Evolutionary conservation across 2,888 invertebrate species (phyloP).

Genomic region (Busseola fusca): DNA sequence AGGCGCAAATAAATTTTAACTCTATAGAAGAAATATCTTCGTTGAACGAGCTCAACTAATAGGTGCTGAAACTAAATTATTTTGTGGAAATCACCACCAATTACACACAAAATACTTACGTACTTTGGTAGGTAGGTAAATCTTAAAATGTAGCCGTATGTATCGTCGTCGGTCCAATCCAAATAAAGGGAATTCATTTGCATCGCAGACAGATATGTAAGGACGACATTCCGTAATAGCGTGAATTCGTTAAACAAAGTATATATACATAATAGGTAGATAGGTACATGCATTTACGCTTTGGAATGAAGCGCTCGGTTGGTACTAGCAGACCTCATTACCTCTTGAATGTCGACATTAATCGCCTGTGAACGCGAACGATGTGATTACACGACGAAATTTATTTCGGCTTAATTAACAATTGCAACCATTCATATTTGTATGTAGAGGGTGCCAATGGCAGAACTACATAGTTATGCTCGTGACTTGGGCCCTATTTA

Average conservation of each 20-base stretch:
- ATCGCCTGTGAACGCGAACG: slow-evolving; percentile 47
- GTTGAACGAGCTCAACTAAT: neutral
- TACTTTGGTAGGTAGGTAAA: slow-evolving; percentile 9
- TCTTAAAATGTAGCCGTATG: slow-evolving; percentile 25
- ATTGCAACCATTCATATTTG: slow-evolving; percentile 35
- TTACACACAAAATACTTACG: slow-evolving; percentile 9
- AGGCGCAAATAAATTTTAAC: neutral
- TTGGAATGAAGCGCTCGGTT: slow-evolving; percentile 43
- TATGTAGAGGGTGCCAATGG: slow-evolving; percentile 10
- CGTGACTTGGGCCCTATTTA: neutral
- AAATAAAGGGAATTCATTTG: slow-evolving; percentile 47
- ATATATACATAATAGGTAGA: neutral
- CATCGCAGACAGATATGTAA: slow-evolving; percentile 31
- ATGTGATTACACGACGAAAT: slow-evolving; percentile 53
- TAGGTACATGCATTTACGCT: slow-evolving; percentile 22
- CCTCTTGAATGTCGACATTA: slow-evolving; percentile 46
- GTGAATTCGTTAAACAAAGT: slow-evolving; percentile 28
- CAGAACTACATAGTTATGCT: slow-evolving; percentile 4
- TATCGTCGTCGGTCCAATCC: slow-evolving; percentile 30
- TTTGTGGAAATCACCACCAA: slow-evolving; percentile 21
- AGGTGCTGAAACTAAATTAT: slow-evolving; percentile 1
- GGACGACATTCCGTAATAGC: slow-evolving; percentile 23
- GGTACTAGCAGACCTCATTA: slow-evolving; percentile 52
- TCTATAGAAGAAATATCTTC: neutral
- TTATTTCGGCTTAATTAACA: slow-evolving; percentile 54